A percentile compares a stretch with the other conserved stretches of the same genome.
Conservation (phyloP, 2,888 invertebrate species). For the Lasioglossum villosulum region DNA sequence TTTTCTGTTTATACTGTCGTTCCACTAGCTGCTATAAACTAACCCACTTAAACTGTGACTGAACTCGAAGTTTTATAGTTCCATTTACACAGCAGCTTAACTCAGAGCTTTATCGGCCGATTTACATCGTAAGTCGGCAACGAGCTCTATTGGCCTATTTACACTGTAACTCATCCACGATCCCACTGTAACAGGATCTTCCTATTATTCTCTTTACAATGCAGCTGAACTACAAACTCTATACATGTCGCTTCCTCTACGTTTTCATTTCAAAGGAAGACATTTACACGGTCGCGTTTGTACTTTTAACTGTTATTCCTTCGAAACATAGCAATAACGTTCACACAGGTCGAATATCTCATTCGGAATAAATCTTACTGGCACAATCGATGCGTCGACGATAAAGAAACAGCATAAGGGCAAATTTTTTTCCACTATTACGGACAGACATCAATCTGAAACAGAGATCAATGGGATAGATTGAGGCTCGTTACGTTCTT, state of each 20-base stretch:
- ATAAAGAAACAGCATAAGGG: background rate
- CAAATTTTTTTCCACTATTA: background rate
- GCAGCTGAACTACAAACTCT: background rate
- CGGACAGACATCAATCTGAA: background rate
- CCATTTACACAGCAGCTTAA: background rate
- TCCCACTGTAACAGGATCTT: background rate
- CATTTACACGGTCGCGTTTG: background rate
- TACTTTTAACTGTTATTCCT: background rate
- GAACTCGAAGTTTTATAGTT: conserved; percentile 5
- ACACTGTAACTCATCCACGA: background rate
- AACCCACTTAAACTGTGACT: background rate
- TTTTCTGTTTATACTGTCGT: background rate
- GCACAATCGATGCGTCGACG: background rate
- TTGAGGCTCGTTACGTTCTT: background rate
- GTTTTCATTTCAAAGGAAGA: background rate
- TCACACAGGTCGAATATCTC: background rate
- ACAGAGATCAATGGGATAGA: background rate
- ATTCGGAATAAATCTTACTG: background rate
- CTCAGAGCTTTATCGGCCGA: background rate
- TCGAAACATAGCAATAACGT: background rate
- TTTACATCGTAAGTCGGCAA: conserved; percentile 6
- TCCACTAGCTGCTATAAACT: background rate
- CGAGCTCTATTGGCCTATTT: conserved; percentile 1
- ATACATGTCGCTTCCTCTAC: background rate
- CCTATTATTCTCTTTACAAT: background rate